phyloP scores from a whole-genome alignment of 2,888 invertebrate species.

The Cerceris ruficornis region DNA sequence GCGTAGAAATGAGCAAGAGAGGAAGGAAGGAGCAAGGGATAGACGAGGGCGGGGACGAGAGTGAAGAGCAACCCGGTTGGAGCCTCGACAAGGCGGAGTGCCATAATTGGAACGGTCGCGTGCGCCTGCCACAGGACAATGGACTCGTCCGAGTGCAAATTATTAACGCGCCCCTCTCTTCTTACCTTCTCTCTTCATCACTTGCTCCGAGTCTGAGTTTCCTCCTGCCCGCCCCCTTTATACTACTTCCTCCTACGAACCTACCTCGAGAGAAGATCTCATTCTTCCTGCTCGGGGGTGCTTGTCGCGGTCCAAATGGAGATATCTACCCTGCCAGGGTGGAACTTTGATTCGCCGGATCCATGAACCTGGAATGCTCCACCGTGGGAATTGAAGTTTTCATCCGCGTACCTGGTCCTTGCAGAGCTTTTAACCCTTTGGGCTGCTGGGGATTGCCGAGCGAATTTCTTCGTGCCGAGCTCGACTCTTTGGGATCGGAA shows the following conservation, averaged over 20 bases:
- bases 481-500: too few species aligned
- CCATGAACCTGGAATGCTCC: too few species aligned
- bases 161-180: slow-evolving; percentile 74
- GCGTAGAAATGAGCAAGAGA: slow-evolving; percentile 68
- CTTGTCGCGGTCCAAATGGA: slow-evolving; percentile 4
- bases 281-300: slow-evolving; percentile 35
- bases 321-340: not conserved
- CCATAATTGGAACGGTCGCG: slow-evolving; percentile 80
- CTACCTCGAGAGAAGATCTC: slow-evolving; percentile 56
- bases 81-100: slow-evolving; percentile 69
- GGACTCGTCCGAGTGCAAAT: slow-evolving; percentile 80
- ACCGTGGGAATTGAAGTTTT: too few species aligned
- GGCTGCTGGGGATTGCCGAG: too few species aligned
- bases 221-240: slow-evolving; percentile 21
- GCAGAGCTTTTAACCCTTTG: too few species aligned
- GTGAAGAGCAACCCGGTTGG: slow-evolving; percentile 52
- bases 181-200: slow-evolving; percentile 7
- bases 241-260: slow-evolving; percentile 27
- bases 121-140: slow-evolving; percentile 77
- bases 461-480: too few species aligned
- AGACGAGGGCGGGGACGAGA: slow-evolving; percentile 44
- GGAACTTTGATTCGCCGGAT: slow-evolving; percentile 1
- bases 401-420: too few species aligned
- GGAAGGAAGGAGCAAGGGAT: slow-evolving; percentile 55
- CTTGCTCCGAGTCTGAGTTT: slow-evolving; percentile 14